Percentiles rank a stretch among this genome's conserved stretches.
Evolutionary conservation across 2,888 invertebrate species (phyloP).

Genomic region (Nephrotoma guestfalica): DNA sequence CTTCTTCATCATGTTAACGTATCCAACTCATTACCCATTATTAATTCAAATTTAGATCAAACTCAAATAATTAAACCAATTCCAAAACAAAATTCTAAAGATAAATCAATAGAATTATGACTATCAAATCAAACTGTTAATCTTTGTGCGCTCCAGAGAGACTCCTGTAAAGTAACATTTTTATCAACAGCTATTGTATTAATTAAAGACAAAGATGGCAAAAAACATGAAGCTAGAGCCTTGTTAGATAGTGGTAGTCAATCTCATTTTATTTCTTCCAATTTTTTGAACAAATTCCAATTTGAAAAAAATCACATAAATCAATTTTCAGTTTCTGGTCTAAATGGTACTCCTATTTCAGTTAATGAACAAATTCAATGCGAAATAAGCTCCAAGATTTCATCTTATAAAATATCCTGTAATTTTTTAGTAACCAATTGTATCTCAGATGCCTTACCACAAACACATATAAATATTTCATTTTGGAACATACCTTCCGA

Average conservation of each 20-base stretch:
- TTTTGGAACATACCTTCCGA: not conserved
- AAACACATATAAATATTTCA: not conserved
- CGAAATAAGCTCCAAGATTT: not conserved
- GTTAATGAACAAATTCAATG: not conserved
- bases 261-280: not conserved
- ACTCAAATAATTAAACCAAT: not conserved
- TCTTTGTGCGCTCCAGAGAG: not conserved
- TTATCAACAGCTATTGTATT: not conserved
- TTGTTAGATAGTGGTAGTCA: not conserved
- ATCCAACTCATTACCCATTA: too few species aligned
- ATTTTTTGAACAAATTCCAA: not conserved
- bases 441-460: not conserved
- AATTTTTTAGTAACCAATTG: not conserved
- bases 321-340: not conserved
- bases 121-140: too few species aligned
- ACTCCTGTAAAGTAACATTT: not conserved
- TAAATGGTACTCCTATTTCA: not conserved
- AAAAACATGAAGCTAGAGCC: not conserved
- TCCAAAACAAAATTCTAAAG: too few species aligned
- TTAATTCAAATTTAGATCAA: not conserved
- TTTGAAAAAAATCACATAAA: not conserved
- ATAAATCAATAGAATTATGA: too few species aligned
- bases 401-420: too few species aligned
- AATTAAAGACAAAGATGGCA: not conserved
- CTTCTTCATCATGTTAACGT: not conserved